These are phyloP conservation scores for Nansenia antarctica DNA, from an alignment of 2,113 vertebrate species.

Conservation along the genomic window DNA sequence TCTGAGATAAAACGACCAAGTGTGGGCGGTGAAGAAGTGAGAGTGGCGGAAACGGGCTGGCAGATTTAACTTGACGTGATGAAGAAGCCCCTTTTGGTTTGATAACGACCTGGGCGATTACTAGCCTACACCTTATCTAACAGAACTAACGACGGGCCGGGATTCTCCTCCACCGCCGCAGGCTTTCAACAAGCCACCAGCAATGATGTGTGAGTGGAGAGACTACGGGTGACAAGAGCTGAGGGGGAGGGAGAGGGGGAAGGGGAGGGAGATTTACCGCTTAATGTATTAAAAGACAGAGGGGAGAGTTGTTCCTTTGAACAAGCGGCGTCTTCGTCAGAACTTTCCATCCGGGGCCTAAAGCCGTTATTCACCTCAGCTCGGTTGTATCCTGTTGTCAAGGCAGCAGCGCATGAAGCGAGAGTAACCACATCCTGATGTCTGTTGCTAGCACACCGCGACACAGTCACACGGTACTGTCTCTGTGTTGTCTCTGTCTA, in stretches of 20 bases:
- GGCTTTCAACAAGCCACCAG: neutral
- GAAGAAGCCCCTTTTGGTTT: neutral
- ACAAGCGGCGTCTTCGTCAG: neutral
- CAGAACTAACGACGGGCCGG: neutral
- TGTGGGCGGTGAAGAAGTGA: no score
- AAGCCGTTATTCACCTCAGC: neutral
- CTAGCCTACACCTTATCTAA: no score
- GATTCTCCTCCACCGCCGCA: neutral
- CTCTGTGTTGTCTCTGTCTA: no score
- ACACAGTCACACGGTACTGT: no score
- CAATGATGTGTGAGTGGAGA: neutral
- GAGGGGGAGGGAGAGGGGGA: no score
- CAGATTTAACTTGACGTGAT: neutral
- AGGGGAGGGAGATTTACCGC: no score
- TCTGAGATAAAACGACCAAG: no score
- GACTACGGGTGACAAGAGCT: no score
- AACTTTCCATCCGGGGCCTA: neutral
- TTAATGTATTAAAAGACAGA: neutral
- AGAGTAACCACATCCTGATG: neutral
- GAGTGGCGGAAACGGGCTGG: no score
- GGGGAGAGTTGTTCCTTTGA: neutral
- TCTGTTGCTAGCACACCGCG: no score
- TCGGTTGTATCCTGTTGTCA: neutral
- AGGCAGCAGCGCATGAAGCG: neutral
- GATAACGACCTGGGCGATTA: neutral